These are phyloP conservation scores for Alsophila aescularia DNA, from an alignment of 2,888 invertebrate species.

Conservation along the genomic window DNA sequence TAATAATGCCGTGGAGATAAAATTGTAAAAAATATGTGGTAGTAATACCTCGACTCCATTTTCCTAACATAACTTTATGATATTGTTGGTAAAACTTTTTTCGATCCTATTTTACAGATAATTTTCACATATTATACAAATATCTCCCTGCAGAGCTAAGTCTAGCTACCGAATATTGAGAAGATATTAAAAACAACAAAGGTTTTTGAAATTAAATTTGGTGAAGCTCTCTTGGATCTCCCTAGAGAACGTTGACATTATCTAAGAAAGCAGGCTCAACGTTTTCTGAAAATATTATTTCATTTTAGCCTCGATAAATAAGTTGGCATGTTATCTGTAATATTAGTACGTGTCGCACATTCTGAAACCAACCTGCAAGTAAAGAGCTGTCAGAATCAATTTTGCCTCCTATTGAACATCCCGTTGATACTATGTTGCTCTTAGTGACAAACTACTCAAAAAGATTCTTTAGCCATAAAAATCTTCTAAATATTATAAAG, in stretches of 20 bases:
- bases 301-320: not conserved
- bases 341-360: conserved; percentile 10
- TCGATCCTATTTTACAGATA: too few relatives aligned
- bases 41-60: not conserved
- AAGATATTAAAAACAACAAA: not conserved
- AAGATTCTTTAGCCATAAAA: conserved; percentile 15
- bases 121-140: too few relatives aligned
- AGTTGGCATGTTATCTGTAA: conserved; percentile 4
- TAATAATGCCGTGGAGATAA: conserved; percentile 1
- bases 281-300: not conserved
- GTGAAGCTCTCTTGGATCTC: not conserved
- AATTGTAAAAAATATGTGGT: not conserved
- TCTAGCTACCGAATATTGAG: too few relatives aligned
- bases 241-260: conserved; percentile 1
- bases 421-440: conserved; percentile 7
- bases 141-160: too few relatives aligned
- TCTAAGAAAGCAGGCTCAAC: not conserved
- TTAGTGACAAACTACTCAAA: conserved; percentile 21
- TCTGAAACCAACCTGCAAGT: conserved; percentile 17
- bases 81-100: too few relatives aligned
- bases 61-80: too few relatives aligned
- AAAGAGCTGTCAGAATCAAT: conserved; percentile 30
- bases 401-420: conserved; percentile 26
- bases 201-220: conserved; percentile 10
- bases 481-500: conserved; percentile 21